A percentile compares a stretch with the other conserved stretches of the same genome.
Evolutionary conservation across 2,113 vertebrate genomes (phyloP).

Genomic region (Cacatua alba): DNA sequence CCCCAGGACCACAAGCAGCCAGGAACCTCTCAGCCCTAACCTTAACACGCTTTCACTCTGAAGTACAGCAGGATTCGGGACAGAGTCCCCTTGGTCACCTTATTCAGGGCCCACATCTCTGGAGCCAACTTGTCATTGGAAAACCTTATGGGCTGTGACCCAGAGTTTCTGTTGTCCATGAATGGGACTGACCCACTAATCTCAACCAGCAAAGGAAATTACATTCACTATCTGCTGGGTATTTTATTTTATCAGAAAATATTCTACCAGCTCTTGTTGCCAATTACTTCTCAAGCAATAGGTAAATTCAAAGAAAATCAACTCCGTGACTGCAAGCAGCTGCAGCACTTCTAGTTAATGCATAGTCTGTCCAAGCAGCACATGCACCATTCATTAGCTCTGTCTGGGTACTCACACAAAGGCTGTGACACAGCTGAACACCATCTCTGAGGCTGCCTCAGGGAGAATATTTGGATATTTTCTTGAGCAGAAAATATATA

Average conservation of each 20-base stretch:
- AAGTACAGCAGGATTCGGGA: not conserved
- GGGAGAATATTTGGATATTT: not conserved
- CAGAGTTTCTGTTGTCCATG: not conserved
- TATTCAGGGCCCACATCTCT: not conserved
- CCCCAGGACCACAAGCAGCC: not conserved
- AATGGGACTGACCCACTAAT: not conserved
- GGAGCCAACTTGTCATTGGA: not conserved
- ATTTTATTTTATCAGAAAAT: not conserved
- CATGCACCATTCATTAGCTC: not conserved
- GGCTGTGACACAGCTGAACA: not conserved
- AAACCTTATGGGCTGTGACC: not conserved
- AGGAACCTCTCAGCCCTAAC: not conserved
- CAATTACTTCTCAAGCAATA: not conserved
- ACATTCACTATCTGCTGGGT: not conserved
- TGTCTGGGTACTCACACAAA: not conserved
- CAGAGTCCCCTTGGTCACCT: not conserved
- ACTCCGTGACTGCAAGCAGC: fast-evolving
- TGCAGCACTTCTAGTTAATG: not conserved
- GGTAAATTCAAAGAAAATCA: not conserved
- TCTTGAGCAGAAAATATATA: not conserved
- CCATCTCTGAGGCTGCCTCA: not conserved
- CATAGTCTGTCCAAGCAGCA: not conserved
- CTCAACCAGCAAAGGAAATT: not conserved
- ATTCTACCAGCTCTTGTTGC: not conserved
- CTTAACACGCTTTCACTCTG: not conserved